Percentiles rank a stretch among this genome's conserved stretches.
Conservation (phyloP, 2,113 vertebrate species). For the Phalacrocorax carbo region DNA sequence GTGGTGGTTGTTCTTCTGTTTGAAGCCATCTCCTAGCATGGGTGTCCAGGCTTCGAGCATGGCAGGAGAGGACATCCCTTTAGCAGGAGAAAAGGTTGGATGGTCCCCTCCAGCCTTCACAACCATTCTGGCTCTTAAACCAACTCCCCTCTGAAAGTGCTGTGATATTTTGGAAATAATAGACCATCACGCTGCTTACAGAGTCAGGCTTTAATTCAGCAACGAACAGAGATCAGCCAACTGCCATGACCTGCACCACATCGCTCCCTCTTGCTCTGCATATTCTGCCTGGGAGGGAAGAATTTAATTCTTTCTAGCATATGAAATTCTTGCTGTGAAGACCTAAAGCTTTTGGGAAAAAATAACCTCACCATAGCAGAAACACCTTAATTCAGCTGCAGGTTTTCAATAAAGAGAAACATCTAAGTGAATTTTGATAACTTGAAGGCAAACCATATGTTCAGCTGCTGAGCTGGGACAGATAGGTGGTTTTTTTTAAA, state of each 20-base stretch:
- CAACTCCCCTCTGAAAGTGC: background rate
- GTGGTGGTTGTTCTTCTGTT: background rate
- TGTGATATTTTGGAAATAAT: background rate
- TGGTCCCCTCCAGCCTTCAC: background rate
- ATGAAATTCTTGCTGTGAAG: background rate
- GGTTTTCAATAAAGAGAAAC: background rate
- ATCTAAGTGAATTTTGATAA: background rate
- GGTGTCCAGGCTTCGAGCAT: background rate
- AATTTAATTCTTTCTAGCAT: background rate
- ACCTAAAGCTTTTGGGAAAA: background rate
- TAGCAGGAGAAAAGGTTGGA: background rate
- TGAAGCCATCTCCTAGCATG: background rate
- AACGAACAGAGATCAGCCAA: background rate
- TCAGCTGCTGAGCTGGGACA: background rate
- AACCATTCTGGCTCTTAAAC: background rate
- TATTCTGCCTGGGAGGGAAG: background rate
- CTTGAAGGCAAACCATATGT: background rate
- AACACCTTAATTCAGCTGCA: background rate
- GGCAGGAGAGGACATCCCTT: background rate
- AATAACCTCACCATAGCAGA: background rate
- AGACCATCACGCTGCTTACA: background rate
- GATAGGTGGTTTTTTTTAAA: background rate
- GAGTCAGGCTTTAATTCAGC: background rate
- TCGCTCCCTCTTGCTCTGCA: accelerated
- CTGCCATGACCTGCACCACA: background rate